phyloP scores from a whole-genome alignment of 2,888 invertebrate genomes.

The Leucozona laternaria region DNA sequence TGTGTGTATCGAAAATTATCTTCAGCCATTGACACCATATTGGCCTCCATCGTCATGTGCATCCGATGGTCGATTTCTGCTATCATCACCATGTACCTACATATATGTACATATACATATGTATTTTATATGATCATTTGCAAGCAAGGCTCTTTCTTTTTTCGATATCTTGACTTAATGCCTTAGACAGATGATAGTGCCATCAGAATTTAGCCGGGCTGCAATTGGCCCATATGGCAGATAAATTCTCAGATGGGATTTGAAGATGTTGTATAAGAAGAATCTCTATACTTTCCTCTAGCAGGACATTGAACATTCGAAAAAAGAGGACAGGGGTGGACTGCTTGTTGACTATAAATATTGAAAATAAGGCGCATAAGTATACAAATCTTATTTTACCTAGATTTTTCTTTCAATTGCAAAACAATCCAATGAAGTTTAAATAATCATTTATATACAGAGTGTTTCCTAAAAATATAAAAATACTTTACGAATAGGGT shows the following conservation, averaged over 20 bases:
- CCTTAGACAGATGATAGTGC: constrained; percentile 28
- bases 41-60: constrained; percentile 61
- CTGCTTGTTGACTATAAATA: not conserved
- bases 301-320: constrained; percentile 27
- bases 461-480: no score
- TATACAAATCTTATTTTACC: no score
- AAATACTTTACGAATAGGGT: no score
- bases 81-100: constrained; percentile 48
- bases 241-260: constrained; percentile 67
- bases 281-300: constrained; percentile 14
- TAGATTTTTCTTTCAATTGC: no score
- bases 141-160: constrained; percentile 17
- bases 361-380: not conserved
- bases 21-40: constrained; percentile 66
- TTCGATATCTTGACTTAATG: constrained; percentile 69
- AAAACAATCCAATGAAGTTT: no score
- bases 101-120: not conserved
- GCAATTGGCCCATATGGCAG: constrained; percentile 71
- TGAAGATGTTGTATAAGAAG: constrained; percentile 66
- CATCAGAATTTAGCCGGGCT: constrained; percentile 57
- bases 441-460: no score
- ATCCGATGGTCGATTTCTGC: constrained; percentile 64
- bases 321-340: not conserved
- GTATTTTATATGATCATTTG: constrained; percentile 32
- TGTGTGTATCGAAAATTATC: constrained; percentile 55